phyloP scores from a whole-genome alignment of 2,888 invertebrate species.

The Agrenia bidenticulata region DNA sequence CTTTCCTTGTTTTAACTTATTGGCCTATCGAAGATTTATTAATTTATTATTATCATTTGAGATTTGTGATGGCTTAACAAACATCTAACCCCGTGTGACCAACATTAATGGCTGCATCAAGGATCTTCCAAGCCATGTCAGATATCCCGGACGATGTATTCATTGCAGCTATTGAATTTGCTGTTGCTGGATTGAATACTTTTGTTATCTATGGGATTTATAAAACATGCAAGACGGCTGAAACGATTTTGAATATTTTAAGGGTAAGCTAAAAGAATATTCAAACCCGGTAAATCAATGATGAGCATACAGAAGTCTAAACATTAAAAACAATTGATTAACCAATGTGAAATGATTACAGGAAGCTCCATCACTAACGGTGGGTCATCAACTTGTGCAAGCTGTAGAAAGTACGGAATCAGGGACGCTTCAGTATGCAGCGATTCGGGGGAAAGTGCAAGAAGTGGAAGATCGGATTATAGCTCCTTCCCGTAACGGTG shows the following conservation, averaged over 20 bases:
- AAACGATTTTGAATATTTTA: background rate
- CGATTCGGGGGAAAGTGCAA: conserved; percentile 14
- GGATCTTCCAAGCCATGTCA: too few species aligned
- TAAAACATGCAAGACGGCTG: conserved; percentile 16
- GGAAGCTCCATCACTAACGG: conserved; percentile 13
- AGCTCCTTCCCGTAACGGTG: conserved; percentile 8
- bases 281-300: too few species aligned
- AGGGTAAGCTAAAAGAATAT: conserved; percentile 15
- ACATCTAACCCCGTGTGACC: too few species aligned
- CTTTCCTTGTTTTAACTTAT: too few species aligned
- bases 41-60: too few species aligned
- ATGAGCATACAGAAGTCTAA: too few species aligned
- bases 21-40: too few species aligned
- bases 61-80: too few species aligned
- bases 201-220: conserved; percentile 10
- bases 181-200: conserved; percentile 2
- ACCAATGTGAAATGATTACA: background rate
- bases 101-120: too few species aligned
- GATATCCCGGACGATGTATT: conserved; percentile 9
- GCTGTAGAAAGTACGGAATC: background rate
- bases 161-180: conserved; percentile 9
- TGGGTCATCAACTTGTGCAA: conserved; percentile 6
- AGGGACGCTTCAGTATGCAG: conserved; percentile 11
- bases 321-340: background rate
- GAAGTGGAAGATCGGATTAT: background rate